Base-by-base conservation (phyloP, 30 jellyfish, hydroid and myxozoan genomes). In the Pelagia noctiluca region DNA sequence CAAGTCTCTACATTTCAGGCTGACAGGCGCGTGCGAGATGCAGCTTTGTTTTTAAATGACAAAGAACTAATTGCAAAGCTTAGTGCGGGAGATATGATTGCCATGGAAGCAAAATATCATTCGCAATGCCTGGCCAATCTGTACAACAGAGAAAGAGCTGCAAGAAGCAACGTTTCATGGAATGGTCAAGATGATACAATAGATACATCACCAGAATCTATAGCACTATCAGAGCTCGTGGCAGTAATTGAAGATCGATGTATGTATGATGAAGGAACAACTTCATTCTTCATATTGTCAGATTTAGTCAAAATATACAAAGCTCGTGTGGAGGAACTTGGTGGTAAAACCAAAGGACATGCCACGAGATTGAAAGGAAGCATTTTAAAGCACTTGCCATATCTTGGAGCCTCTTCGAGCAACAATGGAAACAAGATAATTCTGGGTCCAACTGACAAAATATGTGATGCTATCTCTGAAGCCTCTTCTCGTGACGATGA, bases 21-120 rank as follows among this genome's bases (percentile, higher is more conserved):
- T 5, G 83, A 62, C 26, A 31, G 35, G 85, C 47, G 29, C 5
- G 48, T 78, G 11, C 69, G 83, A 10, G 19, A 25, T 46, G 76
- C 71, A 29, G 90, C 90, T 26, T 19, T 54, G 33, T 46, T 22
- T 50, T 49, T 78, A n/a, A 7, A 52, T 26, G 90, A 78, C 31
- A 85, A 78, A n/a, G 38, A 38, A n/a, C 83, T 78, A 1, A 16
- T 78, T 19, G 90, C 90, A 35, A 78, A 78, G 71, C 76, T 78
- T 23, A 62, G 85, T 35, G 47, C 33, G 29, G 82, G 90, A 2
- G 90, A 78, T 33, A 24, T 64, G 19, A 81, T 78, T 62, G 90
- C 90, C 16, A 7, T 46, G 32, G 84, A 78, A 26, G 19, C 37
- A 13, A 61, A 60, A 78, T 78, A 78, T 46, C 83, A 60, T 60